These are phyloP conservation scores for Prorops nasuta DNA, from an alignment of 1,140 invertebrate genomes.

Conservation along the genomic window DNA sequence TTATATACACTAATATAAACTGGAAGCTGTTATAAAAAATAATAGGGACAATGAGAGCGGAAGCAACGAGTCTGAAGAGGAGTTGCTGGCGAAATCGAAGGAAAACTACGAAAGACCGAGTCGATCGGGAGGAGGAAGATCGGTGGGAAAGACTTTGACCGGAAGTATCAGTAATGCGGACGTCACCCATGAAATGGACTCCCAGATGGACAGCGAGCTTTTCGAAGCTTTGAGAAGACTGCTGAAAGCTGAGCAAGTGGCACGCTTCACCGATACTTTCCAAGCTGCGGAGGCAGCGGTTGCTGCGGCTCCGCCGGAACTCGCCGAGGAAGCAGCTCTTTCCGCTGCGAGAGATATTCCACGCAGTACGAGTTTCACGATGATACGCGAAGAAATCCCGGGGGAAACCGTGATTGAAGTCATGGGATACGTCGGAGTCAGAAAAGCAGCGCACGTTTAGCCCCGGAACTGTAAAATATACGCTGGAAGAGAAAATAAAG, in stretches of 20 bases:
- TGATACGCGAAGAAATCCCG: constrained; percentile 34
- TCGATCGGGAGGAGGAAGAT: too few relatives aligned
- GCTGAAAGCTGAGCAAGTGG: constrained; percentile 44
- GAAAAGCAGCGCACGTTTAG: too few relatives aligned
- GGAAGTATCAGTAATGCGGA: constrained; percentile 37
- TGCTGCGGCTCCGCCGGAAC: constrained; percentile 41
- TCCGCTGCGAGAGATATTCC: constrained; percentile 39
- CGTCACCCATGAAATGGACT: constrained; percentile 26
- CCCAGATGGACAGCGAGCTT: constrained; percentile 39
- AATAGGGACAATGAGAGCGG: too few relatives aligned
- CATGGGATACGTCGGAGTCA: constrained; percentile 48
- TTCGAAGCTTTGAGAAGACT: constrained; percentile 42
- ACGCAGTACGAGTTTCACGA: too few relatives aligned
- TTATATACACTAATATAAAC: too few relatives aligned
- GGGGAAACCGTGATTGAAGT: constrained; percentile 46
- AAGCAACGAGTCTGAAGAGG: too few relatives aligned
- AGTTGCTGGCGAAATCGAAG: too few relatives aligned
- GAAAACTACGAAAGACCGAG: too few relatives aligned
- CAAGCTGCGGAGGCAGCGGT: constrained; percentile 46
- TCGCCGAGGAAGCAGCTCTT: constrained; percentile 47
- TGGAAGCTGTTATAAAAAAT: too few relatives aligned
- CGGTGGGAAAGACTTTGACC: constrained; percentile 8
- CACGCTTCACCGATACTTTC: constrained; percentile 43
- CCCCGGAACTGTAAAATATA: too few relatives aligned
- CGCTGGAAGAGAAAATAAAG: too few relatives aligned